Percentiles rank a stretch among this genome's conserved stretches.
phyloP scores from a whole-genome alignment of 2,113 vertebrate genomes.

The Triplophysa siluroides region DNA sequence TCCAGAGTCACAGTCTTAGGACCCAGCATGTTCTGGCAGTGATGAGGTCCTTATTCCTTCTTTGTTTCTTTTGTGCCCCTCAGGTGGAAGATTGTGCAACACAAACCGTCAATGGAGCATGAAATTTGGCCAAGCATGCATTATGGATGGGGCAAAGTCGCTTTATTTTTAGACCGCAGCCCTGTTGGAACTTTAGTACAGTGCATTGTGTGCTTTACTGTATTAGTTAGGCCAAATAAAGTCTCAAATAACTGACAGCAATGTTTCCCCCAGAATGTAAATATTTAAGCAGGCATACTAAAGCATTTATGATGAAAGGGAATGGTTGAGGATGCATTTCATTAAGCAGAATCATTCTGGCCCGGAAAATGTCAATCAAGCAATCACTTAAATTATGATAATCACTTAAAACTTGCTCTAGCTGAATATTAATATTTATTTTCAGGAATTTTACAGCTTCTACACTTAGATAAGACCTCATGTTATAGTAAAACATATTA shows the following conservation, averaged over 20 bases:
- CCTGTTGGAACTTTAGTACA: not conserved
- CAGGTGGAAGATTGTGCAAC: slow-evolving; percentile 45
- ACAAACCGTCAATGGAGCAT: slow-evolving; percentile 37
- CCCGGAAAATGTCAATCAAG: slow-evolving; percentile 6
- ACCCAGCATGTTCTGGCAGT: slow-evolving; percentile 13
- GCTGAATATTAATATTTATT: not conserved
- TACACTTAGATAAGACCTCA: no score
- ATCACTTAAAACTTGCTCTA: no score
- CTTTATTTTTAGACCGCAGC: slow-evolving; percentile 47
- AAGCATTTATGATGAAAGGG: slow-evolving; percentile 40
- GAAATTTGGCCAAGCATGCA: slow-evolving; percentile 40
- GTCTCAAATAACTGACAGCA: slow-evolving; percentile 11
- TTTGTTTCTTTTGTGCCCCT: slow-evolving; percentile 38
- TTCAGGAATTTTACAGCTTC: not conserved
- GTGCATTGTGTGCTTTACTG: slow-evolving; percentile 8
- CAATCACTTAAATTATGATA: slow-evolving; percentile 27
- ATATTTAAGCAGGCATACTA: slow-evolving; percentile 28
- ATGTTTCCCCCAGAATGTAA: not conserved
- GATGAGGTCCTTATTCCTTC: slow-evolving; percentile 30
- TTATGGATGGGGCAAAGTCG: slow-evolving; percentile 26
- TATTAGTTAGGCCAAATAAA: not conserved
- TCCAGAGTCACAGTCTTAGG: slow-evolving; percentile 1
- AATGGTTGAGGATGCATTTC: slow-evolving; percentile 21
- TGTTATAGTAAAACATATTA: no score
- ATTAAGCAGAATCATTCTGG: slow-evolving; percentile 23